These are phyloP conservation scores for Anguilla japonica DNA, from an alignment of 2,113 vertebrate genomes.

Conservation along the genomic window DNA sequence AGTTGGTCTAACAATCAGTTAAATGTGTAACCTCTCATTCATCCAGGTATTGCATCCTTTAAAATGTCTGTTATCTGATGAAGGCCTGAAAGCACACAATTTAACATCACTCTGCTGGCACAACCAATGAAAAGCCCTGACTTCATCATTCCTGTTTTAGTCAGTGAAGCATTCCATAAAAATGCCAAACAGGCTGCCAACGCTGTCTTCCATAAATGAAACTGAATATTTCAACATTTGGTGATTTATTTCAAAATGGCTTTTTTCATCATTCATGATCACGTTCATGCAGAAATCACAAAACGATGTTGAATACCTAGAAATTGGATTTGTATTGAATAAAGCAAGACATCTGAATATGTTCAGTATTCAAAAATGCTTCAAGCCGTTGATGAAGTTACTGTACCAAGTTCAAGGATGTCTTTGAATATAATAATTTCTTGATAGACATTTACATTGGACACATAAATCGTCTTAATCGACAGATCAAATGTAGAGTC, in stretches of 20 bases:
- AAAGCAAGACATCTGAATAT: background rate
- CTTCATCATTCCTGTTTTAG: background rate
- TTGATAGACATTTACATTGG: background rate
- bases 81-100: background rate
- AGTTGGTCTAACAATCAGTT: background rate
- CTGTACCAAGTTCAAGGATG: background rate
- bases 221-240: conserved; percentile 16
- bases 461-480: background rate
- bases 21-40: background rate
- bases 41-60: background rate
- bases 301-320: background rate
- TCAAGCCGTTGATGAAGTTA: conserved; percentile 1
- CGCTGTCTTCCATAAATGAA: conserved; percentile 16
- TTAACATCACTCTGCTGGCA: background rate
- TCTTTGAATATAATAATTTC: background rate
- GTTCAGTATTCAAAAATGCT: conserved; percentile 2
- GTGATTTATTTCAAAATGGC: conserved; percentile 7
- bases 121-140: background rate
- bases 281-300: background rate
- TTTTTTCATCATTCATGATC: conserved; percentile 16
- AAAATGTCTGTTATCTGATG: background rate
- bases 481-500: background rate
- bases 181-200: background rate
- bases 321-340: background rate
- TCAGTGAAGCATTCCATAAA: background rate